Evolutionary conservation across 30 jellyfish, hydroid and myxozoan species (phyloP).

Genomic region (Aurelia aurita complex sp. Pacific): DNA sequence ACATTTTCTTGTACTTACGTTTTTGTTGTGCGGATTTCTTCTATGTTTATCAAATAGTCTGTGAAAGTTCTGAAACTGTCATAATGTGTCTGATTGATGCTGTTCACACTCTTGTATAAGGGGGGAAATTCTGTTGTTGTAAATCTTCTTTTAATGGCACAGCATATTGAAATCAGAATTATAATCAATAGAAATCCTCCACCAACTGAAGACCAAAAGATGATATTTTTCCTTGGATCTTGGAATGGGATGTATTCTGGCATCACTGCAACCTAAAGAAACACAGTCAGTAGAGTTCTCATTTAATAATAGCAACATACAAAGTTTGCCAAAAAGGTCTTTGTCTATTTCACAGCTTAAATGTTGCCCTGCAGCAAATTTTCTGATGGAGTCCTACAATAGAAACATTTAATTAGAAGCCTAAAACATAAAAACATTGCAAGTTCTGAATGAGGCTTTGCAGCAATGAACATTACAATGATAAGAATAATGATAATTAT

Average conservation of each 20-base stretch:
- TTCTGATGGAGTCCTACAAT: too few relatives aligned
- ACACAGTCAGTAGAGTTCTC: too few relatives aligned
- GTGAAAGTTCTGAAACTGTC: constrained; percentile 48
- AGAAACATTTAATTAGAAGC: too few relatives aligned
- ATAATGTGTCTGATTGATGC: neutral
- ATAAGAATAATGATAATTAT: too few relatives aligned
- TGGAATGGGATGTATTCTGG: neutral
- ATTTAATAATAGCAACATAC: too few relatives aligned
- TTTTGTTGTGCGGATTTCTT: constrained; percentile 9
- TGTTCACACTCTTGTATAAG: constrained; percentile 11
- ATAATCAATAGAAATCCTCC: neutral
- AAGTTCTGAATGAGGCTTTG: too few relatives aligned
- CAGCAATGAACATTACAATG: too few relatives aligned
- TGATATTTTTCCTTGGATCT: neutral
- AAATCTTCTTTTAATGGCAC: neutral
- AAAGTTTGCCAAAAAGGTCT: too few relatives aligned
- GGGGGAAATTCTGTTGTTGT: neutral
- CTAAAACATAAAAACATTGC: too few relatives aligned
- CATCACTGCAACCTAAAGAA: too few relatives aligned
- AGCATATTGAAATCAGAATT: neutral
- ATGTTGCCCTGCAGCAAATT: too few relatives aligned
- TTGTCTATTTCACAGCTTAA: too few relatives aligned
- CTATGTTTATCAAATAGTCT: constrained; percentile 26
- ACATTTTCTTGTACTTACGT: neutral
- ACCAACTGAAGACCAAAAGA: constrained; percentile 6